These are phyloP conservation scores for Homarus americanus DNA, from an alignment of 1,140 invertebrate genomes.

Conservation along the genomic window DNA sequence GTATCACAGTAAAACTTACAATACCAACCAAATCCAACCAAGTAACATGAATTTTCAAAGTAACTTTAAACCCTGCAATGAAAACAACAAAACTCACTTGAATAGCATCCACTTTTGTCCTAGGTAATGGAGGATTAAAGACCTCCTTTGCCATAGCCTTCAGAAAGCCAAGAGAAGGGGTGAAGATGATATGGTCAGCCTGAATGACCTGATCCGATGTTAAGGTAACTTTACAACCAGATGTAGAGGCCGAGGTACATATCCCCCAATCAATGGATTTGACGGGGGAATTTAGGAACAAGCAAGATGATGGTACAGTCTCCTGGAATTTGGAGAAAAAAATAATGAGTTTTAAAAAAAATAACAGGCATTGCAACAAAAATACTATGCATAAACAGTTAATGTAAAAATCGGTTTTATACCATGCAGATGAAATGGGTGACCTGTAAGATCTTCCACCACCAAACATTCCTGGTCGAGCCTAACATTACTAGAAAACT, in stretches of 20 bases:
- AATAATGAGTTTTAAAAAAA: too few species aligned
- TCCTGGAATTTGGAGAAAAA: slow-evolving; percentile 31
- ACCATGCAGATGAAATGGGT: too few species aligned
- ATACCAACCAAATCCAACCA: too few species aligned
- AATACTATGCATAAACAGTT: too few species aligned
- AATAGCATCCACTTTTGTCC: slow-evolving; percentile 33
- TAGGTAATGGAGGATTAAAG: slow-evolving; percentile 39
- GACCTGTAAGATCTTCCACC: too few species aligned
- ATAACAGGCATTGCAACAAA: too few species aligned
- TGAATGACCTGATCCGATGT: slow-evolving; percentile 16
- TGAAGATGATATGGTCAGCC: slow-evolving; percentile 60
- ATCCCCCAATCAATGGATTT: slow-evolving; percentile 40
- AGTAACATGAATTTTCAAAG: too few species aligned
- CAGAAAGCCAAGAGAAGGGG: slow-evolving; percentile 41
- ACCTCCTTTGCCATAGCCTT: slow-evolving; percentile 36
- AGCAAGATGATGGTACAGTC: slow-evolving; percentile 6
- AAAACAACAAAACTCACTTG: slow-evolving; percentile 47
- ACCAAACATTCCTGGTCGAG: too few species aligned
- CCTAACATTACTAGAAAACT: too few species aligned
- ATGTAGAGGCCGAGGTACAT: neutral
- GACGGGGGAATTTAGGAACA: slow-evolving; percentile 22
- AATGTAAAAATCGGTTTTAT: too few species aligned
- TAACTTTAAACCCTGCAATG: too few species aligned
- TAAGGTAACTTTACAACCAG: slow-evolving; percentile 35
- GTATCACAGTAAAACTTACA: too few species aligned